Conservation (phyloP, 2,797 vertebrate genomes). For the Acanthurus leucopareius region DNA sequence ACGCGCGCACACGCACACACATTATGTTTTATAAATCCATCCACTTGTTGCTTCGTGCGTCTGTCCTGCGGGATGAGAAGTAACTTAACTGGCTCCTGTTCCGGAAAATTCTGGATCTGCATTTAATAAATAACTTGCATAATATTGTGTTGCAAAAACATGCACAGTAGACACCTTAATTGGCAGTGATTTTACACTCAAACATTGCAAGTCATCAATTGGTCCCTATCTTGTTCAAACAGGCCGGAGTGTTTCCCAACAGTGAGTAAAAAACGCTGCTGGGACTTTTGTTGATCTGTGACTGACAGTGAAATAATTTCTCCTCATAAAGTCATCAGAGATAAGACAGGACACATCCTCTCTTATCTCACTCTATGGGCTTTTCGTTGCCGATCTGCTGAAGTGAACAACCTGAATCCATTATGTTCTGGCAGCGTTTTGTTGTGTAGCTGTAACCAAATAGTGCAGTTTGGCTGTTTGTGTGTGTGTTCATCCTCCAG, state of each 20-base stretch:
- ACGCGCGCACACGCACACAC: not conserved
- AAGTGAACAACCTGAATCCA: not conserved
- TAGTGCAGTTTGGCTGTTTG: not conserved
- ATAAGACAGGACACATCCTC: not conserved
- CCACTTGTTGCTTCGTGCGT: slow-evolving; percentile 8
- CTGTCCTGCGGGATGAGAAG: not conserved
- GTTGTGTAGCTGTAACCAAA: not conserved
- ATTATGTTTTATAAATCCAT: slow-evolving; percentile 4
- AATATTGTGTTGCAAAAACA: not conserved
- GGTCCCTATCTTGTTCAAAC: slow-evolving; percentile 64
- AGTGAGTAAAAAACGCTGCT: slow-evolving; percentile 15
- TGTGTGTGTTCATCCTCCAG: not conserved
- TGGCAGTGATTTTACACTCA: not conserved
- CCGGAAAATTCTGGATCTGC: no score
- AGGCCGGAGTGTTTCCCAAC: slow-evolving; percentile 51
- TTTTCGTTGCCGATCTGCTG: not conserved
- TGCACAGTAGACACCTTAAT: not conserved
- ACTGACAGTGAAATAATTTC: slow-evolving; percentile 2
- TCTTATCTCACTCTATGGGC: slow-evolving; percentile 19
- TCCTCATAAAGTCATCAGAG: not conserved
- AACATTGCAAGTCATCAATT: not conserved
- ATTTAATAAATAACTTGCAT: not conserved
- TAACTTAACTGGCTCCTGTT: not conserved
- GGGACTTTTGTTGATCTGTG: not conserved
- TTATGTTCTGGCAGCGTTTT: not conserved